Evolutionary conservation across 1,140 invertebrate species (phyloP), one percentile per base, ranked within the genome.

Genomic region (Drosophila ficusphila): DNA sequence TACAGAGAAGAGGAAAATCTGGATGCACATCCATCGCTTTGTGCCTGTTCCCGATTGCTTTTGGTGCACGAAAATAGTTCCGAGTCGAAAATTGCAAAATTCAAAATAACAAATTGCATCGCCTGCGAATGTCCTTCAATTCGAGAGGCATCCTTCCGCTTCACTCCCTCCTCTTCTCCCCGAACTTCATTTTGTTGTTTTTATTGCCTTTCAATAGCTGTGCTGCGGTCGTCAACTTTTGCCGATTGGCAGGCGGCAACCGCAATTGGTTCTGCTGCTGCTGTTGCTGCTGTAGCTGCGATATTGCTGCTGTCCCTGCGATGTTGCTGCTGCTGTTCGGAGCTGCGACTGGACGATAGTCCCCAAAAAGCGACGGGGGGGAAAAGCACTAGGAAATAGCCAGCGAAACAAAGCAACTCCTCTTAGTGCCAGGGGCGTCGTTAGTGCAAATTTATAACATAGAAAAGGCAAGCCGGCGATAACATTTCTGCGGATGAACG

Each of bases 71-170:
- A 44, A 86, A 79, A 76, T 81, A 81, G 81, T 79, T 85, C 41
- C 36, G 71, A 51, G 36, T 76, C 60, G 72, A 76, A 86, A 86
- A 86, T 81, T 76, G 81, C 72, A 73, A 81, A 85, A 86, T 85
- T 81, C 76, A 85, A 86, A 85, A 86, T 85, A 85, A 85, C 81
- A 85, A 85, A 85, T 85, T 85, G 81, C 76, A 81, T 86, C 47
- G 72, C 46, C 29, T 61, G 64, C 39, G 23, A 61, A 48, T 64
- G 49, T 46, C 61, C 41, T 44, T 25, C 41, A 23, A 19, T 18
- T 18, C n/a, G n/a, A n/a, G n/a, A n/a, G n/a, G n/a, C n/a, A n/a
- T n/a, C n/a, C n/a, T n/a, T n/a, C 16, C 9, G 12, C 12, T 6
- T 8, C 16, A 14, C 16, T 9, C 8, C 42, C 60, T 48, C 31